Evolutionary conservation across 2,113 vertebrate species (phyloP).

Genomic region (Chrysochloris asiatica): DNA sequence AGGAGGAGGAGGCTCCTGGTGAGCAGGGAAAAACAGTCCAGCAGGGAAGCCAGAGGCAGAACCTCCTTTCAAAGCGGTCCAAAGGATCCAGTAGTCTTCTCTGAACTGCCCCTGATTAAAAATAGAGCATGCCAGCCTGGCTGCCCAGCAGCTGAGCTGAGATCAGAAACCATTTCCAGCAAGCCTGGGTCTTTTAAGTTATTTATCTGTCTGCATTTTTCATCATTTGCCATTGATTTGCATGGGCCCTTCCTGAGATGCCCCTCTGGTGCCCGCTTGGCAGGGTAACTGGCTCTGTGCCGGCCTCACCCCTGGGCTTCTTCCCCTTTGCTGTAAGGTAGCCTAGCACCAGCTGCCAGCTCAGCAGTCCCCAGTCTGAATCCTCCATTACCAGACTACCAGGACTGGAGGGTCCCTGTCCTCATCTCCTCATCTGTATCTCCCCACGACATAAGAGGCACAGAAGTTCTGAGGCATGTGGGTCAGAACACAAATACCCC

Average conservation of each 20-base stretch:
- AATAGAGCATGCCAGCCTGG: conserved; percentile 43
- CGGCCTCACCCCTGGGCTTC: background rate
- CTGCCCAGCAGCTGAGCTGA: background rate
- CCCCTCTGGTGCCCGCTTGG: conserved; percentile 16
- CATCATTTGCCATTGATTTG: conserved; percentile 67
- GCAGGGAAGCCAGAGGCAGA: background rate
- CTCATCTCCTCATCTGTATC: background rate
- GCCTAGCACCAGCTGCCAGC: background rate
- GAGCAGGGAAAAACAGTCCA: background rate
- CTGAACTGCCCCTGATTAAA: conserved; percentile 58
- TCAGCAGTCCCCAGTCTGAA: background rate
- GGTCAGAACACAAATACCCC: accelerated
- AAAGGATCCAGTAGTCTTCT: background rate
- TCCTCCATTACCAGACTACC: background rate
- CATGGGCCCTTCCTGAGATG: conserved; percentile 43
- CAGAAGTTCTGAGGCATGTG: accelerated
- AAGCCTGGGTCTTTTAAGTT: conserved; percentile 75
- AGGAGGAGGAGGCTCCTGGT: background rate
- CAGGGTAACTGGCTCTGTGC: background rate
- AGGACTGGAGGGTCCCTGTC: background rate
- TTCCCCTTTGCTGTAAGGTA: conserved; percentile 1
- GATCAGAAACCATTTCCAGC: conserved; percentile 69
- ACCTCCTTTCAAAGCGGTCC: conserved; percentile 2
- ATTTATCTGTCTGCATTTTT: conserved; percentile 77
- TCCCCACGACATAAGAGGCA: accelerated